A percentile compares a stretch with the other conserved stretches of the same genome.
Conservation (phyloP, 2,797 vertebrate species). For the Pseudomugil gertrudae region DNA sequence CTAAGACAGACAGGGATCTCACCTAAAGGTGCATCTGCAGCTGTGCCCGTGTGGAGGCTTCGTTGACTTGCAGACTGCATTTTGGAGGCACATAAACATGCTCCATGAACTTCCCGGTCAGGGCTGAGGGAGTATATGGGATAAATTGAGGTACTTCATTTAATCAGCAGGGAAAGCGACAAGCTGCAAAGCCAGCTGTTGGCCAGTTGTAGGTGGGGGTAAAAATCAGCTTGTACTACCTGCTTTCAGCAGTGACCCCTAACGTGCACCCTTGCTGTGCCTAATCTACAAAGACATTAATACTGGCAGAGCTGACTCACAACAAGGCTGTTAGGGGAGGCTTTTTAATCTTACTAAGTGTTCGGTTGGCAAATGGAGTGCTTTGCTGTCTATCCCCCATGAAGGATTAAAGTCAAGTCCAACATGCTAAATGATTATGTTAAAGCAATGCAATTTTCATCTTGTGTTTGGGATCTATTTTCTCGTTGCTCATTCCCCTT, state of each 20-base stretch:
- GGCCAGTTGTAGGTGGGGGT: constrained; percentile 40
- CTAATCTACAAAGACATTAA: constrained; percentile 75
- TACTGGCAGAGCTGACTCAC: constrained; percentile 54
- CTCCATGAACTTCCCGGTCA: constrained; percentile 40
- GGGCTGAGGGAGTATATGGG: constrained; percentile 54
- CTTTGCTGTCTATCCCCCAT: constrained; percentile 42
- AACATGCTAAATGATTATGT: constrained; percentile 55
- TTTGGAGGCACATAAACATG: constrained; percentile 55
- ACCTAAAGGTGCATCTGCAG: constrained; percentile 21
- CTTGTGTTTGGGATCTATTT: constrained; percentile 41
- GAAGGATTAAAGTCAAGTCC: constrained; percentile 70
- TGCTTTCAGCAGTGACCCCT: constrained; percentile 69
- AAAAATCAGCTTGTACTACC: constrained; percentile 64
- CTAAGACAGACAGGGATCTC: constrained; percentile 42
- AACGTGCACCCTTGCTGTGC: constrained; percentile 48
- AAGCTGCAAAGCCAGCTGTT: constrained; percentile 69
- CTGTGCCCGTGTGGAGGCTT: constrained; percentile 29
- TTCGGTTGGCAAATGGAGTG: constrained; percentile 66
- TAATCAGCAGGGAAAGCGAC: constrained; percentile 61
- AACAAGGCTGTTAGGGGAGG: constrained; percentile 48
- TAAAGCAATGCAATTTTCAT: constrained; percentile 50
- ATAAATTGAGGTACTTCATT: constrained; percentile 57
- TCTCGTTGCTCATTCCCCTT: constrained; percentile 33
- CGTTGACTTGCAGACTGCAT: constrained; percentile 40
- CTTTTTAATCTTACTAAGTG: constrained; percentile 71